Evolutionary conservation across 2,888 invertebrate species (phyloP), one percentile per base, ranked within the genome.

Genomic region (Esperia sulphurella): DNA sequence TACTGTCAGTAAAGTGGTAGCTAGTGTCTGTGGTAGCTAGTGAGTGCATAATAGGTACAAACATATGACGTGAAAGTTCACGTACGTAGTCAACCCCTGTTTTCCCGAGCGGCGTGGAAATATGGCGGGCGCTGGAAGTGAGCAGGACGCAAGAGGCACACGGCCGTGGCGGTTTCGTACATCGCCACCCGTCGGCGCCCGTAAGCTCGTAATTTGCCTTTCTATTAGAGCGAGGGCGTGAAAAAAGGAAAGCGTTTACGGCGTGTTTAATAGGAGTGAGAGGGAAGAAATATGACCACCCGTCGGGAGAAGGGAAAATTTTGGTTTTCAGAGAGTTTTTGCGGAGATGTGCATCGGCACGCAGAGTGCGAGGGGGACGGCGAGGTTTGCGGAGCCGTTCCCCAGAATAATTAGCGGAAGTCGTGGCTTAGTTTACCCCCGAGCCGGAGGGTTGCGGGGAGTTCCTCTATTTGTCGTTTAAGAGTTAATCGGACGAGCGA

Each of bases 181-280:
- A 88, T 86, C 84, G 87, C 86, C 85, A 85, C 88, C 88, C 88
- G 88, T 88, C 87, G 84, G 88, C 88, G 86, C 85, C 83, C 84
- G 87, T 88, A 89, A 89, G 87, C 88, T 88, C 88, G 88, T 89
- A 88, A 89, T 89, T 89, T 88, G 89, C 88, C 89, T 89, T 89
- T 89, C 89, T 89, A 89, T 89, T 89, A 89, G 85, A 88, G 81
- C 75, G 87, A 88, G 89, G 89, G 89, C 88, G 89, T 89, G 88
- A 88, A 89, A 89, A 89, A 89, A 88, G 88, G 89, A 89, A 89
- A 89, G 89, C 89, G 85, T 88, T 89, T 89, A 89, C 88, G 88
- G 89, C 64, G 83, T 87, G 88, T 85, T 89, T 89, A 88, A 88
- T 88, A 87, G 79, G 89, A 88, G 89, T 60, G 89, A 89, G 80